These are phyloP conservation scores for Paracanthobrama guichenoti DNA, from an alignment of 2,113 vertebrate genomes.

Conservation along the genomic window DNA sequence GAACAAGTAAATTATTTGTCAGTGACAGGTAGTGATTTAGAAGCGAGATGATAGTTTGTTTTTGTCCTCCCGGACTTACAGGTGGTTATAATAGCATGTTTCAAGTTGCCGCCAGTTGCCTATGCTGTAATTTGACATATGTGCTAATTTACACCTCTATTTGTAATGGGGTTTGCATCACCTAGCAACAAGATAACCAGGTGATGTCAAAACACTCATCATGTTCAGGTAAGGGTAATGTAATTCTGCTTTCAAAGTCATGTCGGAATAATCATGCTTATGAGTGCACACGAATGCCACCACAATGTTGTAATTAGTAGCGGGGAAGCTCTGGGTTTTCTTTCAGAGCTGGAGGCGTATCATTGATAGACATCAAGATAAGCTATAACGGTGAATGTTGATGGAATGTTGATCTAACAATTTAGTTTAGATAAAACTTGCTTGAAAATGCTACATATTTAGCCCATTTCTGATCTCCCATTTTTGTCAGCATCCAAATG, in stretches of 20 bases:
- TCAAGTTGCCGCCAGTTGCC: constrained; percentile 56
- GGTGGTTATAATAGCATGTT: constrained; percentile 65
- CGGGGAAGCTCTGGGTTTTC: not conserved
- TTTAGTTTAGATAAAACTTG: not conserved
- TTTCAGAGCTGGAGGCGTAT: not conserved
- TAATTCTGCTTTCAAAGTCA: constrained; percentile 8
- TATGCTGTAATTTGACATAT: constrained; percentile 40
- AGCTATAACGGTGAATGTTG: not conserved
- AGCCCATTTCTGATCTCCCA: not conserved
- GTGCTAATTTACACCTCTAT: constrained; percentile 36
- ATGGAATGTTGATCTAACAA: too few species aligned
- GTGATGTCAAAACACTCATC: not conserved
- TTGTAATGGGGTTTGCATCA: constrained; percentile 15
- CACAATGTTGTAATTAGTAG: not conserved
- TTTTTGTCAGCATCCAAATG: not conserved
- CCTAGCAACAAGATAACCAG: constrained; percentile 40
- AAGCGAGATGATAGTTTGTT: constrained; percentile 52
- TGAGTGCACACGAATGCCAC: not conserved
- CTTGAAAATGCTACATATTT: not conserved
- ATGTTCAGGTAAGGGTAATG: not conserved
- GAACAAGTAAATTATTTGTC: constrained; percentile 57
- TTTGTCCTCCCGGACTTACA: constrained; percentile 63
- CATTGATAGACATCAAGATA: not conserved
- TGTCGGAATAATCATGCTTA: not conserved
- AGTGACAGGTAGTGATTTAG: constrained; percentile 60